These are phyloP conservation scores for Coremacera marginata DNA, from an alignment of 2,888 invertebrate genomes.

Conservation along the genomic window DNA sequence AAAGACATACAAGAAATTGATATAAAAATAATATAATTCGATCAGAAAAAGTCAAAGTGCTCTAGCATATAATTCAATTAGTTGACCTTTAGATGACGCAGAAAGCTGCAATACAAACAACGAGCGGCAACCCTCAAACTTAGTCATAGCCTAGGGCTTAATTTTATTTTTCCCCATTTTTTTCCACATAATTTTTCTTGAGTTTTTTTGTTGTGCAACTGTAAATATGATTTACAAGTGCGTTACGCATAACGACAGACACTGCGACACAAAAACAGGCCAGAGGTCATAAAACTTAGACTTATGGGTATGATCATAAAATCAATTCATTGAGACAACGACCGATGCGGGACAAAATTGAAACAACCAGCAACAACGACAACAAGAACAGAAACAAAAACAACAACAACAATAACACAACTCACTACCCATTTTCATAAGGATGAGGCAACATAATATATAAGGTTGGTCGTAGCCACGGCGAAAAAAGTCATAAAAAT, in stretches of 20 bases:
- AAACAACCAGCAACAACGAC: neutral
- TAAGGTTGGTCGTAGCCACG: neutral
- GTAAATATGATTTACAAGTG: constrained; percentile 15
- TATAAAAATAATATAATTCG: constrained; percentile 4
- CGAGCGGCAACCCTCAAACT: neutral
- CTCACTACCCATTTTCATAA: neutral
- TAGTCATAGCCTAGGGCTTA: constrained; percentile 1
- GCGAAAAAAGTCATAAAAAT: constrained; percentile 35
- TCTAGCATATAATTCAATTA: constrained; percentile 12
- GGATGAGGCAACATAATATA: constrained; percentile 15
- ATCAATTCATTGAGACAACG: constrained; percentile 21
- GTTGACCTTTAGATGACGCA: constrained; percentile 11
- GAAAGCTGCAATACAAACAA: neutral
- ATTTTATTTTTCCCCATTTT: neutral
- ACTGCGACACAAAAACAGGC: constrained; percentile 7
- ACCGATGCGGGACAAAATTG: constrained; percentile 2
- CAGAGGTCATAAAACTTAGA: constrained; percentile 35
- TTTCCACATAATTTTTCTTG: neutral
- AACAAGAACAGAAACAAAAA: neutral
- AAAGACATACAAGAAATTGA: neutral
- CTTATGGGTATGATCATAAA: constrained; percentile 15
- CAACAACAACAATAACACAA: neutral
- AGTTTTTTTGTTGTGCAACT: neutral
- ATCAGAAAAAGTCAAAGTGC: constrained; percentile 21
- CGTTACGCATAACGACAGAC: constrained; percentile 2